phyloP scores from a whole-genome alignment of 1,140 invertebrate species.

The Radopholus similis region DNA sequence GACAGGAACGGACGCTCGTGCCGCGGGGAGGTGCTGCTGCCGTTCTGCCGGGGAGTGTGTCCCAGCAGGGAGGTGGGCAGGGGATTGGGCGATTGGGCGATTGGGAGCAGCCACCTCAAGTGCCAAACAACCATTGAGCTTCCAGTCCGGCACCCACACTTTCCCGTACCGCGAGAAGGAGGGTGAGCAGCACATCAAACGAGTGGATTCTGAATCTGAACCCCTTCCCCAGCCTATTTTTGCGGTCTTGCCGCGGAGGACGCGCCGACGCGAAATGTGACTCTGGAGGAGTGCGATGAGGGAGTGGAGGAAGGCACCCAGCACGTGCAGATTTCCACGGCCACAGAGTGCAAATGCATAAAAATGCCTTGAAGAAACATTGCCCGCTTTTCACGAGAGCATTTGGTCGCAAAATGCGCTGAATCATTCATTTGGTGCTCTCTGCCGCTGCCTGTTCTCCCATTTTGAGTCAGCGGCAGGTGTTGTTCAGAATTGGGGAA shows the following conservation, averaged over 20 bases:
- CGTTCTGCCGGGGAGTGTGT: constrained; percentile 28
- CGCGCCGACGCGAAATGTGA: constrained; percentile 21
- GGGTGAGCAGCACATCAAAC: constrained; percentile 22
- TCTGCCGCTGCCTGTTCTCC: not conserved
- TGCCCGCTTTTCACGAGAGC: not conserved
- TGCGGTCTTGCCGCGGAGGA: not conserved
- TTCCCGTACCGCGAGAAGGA: constrained; percentile 25
- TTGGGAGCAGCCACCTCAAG: not conserved
- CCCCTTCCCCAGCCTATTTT: constrained; percentile 13
- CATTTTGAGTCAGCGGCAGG: too few species aligned
- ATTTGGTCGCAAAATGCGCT: not conserved
- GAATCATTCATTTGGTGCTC: not conserved
- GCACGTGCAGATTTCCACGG: constrained; percentile 27
- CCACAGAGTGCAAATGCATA: constrained; percentile 32
- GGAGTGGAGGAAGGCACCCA: constrained; percentile 22
- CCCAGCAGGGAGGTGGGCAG: constrained; percentile 19
- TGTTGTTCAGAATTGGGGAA: too few species aligned
- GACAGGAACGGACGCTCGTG: constrained; percentile 28
- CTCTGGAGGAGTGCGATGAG: constrained; percentile 27
- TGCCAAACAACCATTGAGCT: not conserved
- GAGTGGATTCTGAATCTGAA: too few species aligned
- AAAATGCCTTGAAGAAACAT: not conserved
- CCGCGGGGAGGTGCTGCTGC: constrained; percentile 25
- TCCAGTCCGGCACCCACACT: constrained; percentile 27
- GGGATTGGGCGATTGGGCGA: not conserved